Percentiles rank a stretch among this genome's conserved stretches.
These are phyloP conservation scores for Hiodon tergisus DNA, from an alignment of 2,113 vertebrate genomes.

Conservation along the genomic window DNA sequence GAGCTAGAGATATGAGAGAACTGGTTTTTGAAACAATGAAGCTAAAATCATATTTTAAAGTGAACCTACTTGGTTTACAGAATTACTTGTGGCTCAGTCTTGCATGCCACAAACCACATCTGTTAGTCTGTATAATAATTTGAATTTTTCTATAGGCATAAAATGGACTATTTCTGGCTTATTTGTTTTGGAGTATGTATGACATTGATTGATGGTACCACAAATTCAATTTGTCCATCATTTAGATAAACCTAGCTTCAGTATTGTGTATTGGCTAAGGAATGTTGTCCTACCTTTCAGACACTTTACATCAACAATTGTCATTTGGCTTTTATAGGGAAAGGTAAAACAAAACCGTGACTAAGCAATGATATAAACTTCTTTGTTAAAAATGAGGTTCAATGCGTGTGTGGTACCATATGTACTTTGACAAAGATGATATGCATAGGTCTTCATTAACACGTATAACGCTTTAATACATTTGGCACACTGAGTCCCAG, in stretches of 20 bases:
- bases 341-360: no score
- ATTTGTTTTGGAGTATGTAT: conserved; percentile 38
- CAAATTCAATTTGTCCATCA: conserved; percentile 38
- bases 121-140: neutral
- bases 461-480: no score
- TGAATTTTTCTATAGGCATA: neutral
- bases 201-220: conserved; percentile 46
- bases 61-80: conserved; percentile 5
- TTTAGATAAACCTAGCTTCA: neutral
- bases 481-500: no score
- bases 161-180: neutral
- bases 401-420: no score
- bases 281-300: neutral
- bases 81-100: neutral
- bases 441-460: no score
- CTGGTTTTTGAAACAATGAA: neutral
- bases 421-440: no score
- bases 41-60: neutral
- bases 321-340: no score
- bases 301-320: no score
- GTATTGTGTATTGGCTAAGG: conserved; percentile 6
- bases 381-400: no score
- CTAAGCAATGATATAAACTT: no score
- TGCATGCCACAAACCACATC: neutral
- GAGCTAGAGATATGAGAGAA: neutral